These are phyloP conservation scores for Tragopan temminckii DNA, from an alignment of 2,797 vertebrate species.

Conservation along the genomic window DNA sequence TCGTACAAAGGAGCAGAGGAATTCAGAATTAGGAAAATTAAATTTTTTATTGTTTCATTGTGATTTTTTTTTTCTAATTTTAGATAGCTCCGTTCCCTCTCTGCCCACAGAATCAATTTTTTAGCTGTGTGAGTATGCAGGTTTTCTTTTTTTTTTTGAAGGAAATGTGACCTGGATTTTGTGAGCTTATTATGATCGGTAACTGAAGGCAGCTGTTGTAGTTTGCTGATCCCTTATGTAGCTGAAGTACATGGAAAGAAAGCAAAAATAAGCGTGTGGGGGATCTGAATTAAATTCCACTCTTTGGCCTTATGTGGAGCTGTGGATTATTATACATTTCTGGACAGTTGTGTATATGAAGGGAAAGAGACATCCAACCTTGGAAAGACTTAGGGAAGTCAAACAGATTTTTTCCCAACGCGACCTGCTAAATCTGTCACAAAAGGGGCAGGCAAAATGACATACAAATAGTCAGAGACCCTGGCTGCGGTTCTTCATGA, in stretches of 20 bases:
- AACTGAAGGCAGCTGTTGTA: constrained; percentile 71
- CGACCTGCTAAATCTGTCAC: constrained; percentile 60
- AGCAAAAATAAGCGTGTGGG: background rate
- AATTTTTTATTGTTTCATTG: background rate
- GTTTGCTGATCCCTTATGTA: constrained; percentile 73
- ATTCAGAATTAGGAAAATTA: constrained; percentile 29
- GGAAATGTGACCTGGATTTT: constrained; percentile 80
- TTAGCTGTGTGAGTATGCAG: background rate
- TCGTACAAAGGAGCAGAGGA: constrained; percentile 73
- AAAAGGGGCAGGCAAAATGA: constrained; percentile 67
- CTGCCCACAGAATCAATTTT: constrained; percentile 33
- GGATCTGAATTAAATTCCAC: constrained; percentile 52
- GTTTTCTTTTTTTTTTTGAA: constrained; percentile 74
- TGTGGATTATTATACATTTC: constrained; percentile 23
- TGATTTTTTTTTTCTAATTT: background rate
- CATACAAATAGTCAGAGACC: constrained; percentile 20
- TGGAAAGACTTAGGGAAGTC: constrained; percentile 40
- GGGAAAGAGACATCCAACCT: constrained; percentile 17
- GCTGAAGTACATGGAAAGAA: constrained; percentile 63
- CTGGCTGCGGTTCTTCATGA: constrained; percentile 59
- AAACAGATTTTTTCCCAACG: constrained; percentile 41
- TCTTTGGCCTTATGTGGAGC: constrained; percentile 18
- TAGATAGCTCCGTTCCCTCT: background rate
- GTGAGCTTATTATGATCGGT: constrained; percentile 49
- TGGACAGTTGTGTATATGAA: constrained; percentile 24